phyloP scores from a whole-genome alignment of 2,797 vertebrate species.

The Hyperoplus immaculatus region DNA sequence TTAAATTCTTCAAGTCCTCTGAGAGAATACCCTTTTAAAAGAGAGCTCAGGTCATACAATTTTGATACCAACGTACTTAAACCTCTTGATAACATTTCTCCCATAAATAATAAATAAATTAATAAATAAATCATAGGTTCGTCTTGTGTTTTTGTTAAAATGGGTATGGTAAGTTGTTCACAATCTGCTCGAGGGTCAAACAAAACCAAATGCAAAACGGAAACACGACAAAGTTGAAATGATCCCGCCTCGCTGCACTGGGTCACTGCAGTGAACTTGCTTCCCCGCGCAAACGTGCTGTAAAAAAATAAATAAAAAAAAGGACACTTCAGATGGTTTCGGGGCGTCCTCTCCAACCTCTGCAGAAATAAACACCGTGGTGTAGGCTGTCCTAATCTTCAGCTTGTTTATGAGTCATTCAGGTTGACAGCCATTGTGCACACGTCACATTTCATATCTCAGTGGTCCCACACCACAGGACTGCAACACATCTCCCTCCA shows the following conservation, averaged over 20 bases:
- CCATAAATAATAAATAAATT: constrained; percentile 53
- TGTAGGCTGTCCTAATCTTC: constrained; percentile 60
- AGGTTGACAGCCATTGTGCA: constrained; percentile 80
- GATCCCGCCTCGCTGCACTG: constrained; percentile 32
- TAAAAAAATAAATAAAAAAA: constrained; percentile 38
- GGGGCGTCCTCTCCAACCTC: constrained; percentile 44
- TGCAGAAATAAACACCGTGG: constrained; percentile 53
- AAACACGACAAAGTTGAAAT: constrained; percentile 37
- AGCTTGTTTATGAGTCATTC: constrained; percentile 78
- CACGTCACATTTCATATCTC: constrained; percentile 81
- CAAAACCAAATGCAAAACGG: constrained; percentile 42
- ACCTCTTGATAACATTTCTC: constrained; percentile 1
- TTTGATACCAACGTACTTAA: constrained; percentile 18
- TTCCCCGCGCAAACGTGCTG: constrained; percentile 17
- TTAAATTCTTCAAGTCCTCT: constrained; percentile 30
- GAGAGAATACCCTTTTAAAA: constrained; percentile 2
- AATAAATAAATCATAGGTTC: constrained; percentile 51
- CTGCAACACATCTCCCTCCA: constrained; percentile 69
- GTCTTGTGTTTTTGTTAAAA: constrained; percentile 26
- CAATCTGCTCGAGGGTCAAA: constrained; percentile 60
- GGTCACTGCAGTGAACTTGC: constrained; percentile 38
- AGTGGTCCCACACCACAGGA: constrained; percentile 55
- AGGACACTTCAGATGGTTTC: constrained; percentile 50
- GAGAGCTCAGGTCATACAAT: constrained; percentile 4
- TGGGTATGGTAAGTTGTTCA: constrained; percentile 34